phyloP scores from a whole-genome alignment of 2,797 vertebrate genomes.

The Mycteria americana region DNA sequence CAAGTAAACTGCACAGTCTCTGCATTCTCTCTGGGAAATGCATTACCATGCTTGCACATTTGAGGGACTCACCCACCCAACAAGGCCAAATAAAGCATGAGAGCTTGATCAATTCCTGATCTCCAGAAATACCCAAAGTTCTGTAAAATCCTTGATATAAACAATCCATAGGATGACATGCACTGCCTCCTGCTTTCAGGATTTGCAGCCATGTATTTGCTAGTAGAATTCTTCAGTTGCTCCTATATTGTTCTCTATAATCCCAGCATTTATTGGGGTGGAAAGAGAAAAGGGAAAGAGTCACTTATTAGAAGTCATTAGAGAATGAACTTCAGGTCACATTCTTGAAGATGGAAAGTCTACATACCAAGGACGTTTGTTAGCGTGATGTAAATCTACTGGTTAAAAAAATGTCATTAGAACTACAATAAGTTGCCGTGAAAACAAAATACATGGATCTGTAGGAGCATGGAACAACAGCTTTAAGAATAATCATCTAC shows the following conservation, averaged over 20 bases:
- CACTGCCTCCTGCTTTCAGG: not conserved
- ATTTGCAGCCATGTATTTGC: not conserved
- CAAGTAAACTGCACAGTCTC: not conserved
- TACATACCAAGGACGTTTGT: not conserved
- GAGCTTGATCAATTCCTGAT: not conserved
- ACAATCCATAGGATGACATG: not conserved
- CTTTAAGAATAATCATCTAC: not conserved
- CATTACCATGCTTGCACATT: not conserved
- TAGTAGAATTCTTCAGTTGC: not conserved
- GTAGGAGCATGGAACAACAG: not conserved
- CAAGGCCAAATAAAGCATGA: not conserved
- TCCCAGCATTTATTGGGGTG: not conserved
- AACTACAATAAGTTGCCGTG: not conserved
- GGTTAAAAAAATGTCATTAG: not conserved
- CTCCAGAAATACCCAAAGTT: not conserved
- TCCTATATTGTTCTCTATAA: not conserved
- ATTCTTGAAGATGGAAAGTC: not conserved
- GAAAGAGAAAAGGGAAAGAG: not conserved
- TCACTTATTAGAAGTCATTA: not conserved
- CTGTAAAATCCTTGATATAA: not conserved
- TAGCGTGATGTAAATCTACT: not conserved
- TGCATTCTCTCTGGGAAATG: not conserved
- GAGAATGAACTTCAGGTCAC: not conserved
- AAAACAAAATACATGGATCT: not conserved
- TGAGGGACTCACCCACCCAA: not conserved